A percentile compares a stretch with the other conserved stretches of the same genome.
phyloP scores from a whole-genome alignment of 2,113 vertebrate genomes.

The Rhinichthys klamathensis region DNA sequence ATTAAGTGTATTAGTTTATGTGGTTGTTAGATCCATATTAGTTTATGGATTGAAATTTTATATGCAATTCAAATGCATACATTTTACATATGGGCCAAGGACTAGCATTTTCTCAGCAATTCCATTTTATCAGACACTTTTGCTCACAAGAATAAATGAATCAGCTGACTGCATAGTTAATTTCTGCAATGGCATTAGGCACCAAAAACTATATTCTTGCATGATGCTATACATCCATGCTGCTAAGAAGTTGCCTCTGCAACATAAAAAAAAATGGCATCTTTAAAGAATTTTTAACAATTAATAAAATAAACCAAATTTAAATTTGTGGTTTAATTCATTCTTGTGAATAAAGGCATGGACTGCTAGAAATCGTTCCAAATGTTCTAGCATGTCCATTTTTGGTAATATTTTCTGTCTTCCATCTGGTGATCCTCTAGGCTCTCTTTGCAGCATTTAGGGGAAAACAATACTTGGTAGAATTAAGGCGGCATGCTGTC shows the following conservation, averaged over 20 bases:
- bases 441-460: constrained; percentile 10
- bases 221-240: background rate
- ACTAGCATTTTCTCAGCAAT: background rate
- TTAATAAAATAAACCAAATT: background rate
- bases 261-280: background rate
- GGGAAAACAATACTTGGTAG: constrained; percentile 18
- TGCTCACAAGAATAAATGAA: too few relatives aligned
- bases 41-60: background rate
- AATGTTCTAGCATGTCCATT: constrained; percentile 25
- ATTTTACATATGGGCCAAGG: background rate
- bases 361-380: background rate
- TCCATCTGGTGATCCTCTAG: constrained; percentile 37
- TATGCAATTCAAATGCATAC: background rate
- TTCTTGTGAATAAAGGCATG: background rate
- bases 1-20: background rate
- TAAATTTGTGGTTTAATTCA: background rate
- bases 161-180: background rate
- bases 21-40: too few relatives aligned
- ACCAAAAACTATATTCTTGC: background rate
- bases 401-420: constrained; percentile 42
- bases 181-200: background rate
- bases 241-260: background rate
- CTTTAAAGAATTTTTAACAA: background rate
- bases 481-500: constrained; percentile 33
- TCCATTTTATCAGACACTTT: too few relatives aligned